A percentile compares a stretch with the other conserved stretches of the same genome.
Evolutionary conservation across 2,797 vertebrate genomes (phyloP).

Genomic region (Myotis planiceps): DNA sequence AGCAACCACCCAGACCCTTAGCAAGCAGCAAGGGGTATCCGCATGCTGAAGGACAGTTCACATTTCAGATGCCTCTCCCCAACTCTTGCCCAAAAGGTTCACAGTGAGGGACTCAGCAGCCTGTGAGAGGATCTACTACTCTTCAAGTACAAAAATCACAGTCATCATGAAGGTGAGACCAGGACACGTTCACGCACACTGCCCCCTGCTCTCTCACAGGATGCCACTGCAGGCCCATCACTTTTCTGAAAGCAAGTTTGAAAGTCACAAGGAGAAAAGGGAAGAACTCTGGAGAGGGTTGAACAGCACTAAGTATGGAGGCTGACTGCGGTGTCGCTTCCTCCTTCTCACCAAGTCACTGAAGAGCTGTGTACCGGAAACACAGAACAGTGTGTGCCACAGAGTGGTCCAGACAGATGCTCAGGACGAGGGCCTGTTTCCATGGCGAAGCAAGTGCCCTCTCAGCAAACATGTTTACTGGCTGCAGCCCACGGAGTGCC

Average conservation of each 20-base stretch:
- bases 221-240: not conserved
- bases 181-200: rapidly evolving
- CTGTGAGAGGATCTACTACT: rapidly evolving
- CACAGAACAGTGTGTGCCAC: not conserved
- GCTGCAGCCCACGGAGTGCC: not conserved
- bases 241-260: rapidly evolving
- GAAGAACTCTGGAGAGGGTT: not conserved
- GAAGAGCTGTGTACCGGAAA: not conserved
- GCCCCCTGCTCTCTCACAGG: not conserved
- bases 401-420: not conserved
- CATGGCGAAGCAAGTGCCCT: not conserved
- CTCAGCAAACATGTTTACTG: conserved; percentile 17
- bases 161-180: not conserved
- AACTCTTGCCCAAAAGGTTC: not conserved
- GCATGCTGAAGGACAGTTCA: rapidly evolving
- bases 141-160: not conserved
- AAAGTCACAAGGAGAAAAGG: not conserved
- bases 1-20: too few species aligned
- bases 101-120: not conserved
- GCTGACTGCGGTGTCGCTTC: not conserved
- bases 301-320: rapidly evolving
- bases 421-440: not conserved
- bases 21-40: too few species aligned
- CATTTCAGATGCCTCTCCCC: rapidly evolving
- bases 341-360: not conserved